Evolutionary conservation across 2,113 vertebrate species (phyloP), one percentile per base, ranked within the genome.

Genomic region (Tyrannus savana): DNA sequence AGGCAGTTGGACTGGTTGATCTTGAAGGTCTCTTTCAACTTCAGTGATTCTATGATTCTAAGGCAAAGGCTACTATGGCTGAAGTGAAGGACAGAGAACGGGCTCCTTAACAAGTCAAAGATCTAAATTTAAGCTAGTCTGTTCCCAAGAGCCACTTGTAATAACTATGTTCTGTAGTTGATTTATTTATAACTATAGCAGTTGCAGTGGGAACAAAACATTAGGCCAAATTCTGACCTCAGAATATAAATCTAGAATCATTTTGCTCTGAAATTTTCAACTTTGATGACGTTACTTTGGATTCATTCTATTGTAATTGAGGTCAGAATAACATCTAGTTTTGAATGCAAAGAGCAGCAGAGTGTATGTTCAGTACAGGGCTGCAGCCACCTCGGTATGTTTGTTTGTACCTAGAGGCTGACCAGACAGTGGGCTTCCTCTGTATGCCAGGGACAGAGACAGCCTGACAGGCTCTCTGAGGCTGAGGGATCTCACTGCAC

Each of bases 141-240:
- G 6, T 50, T 92, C 28, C 27, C 90, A 87, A 53, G 56, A 69
- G 87, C 37, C 55, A n/a, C 19, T 84, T 6, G 1, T 64, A 78
- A 82, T 76, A 25, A 66, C 37, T 72, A 16, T 31, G 6, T 67
- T 94, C 74, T 30, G 9, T 46, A 21, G 28, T n/a, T 75, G 71
- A n/a, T 77, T 93, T 95, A 75, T 76, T 90, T 93, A 56, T 94
- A 84, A 50, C 46, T 55, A 33, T 63, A 89, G 73, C 33, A 87
- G 41, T 73, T 95, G 74, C 73, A 92, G 44, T 63, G 60, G 72
- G 91, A 95, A 90, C 71, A 95, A 93, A 97, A 88, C 78, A 73
- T 53, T 90, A 77, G 67, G 64, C 22, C 35, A 62, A 72, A 88
- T 78, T 84, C 39, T 90, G 81, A 71, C 81, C 58, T 93, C n/a